A percentile compares a stretch with the other conserved stretches of the same genome.
Conservation (phyloP, 1,140 invertebrate species). For the Lasioglossum baleicum region DNA sequence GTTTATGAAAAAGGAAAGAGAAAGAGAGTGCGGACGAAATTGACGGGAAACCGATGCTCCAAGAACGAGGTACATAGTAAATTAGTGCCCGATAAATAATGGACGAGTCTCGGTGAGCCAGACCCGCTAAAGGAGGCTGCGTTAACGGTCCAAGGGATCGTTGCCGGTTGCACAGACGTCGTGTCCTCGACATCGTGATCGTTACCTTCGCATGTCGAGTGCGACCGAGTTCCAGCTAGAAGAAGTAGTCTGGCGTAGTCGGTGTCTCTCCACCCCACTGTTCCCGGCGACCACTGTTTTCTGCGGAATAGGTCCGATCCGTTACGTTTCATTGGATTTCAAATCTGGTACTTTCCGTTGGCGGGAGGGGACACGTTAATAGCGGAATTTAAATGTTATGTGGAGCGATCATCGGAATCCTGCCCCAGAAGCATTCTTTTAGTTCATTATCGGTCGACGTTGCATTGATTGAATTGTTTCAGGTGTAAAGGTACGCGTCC, state of each 20-base stretch:
- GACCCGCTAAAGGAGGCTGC: constrained; percentile 56
- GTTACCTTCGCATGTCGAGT: constrained; percentile 56
- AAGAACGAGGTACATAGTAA: constrained; percentile 33
- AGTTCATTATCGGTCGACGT: too few species aligned
- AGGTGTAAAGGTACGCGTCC: too few species aligned
- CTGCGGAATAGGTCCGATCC: background rate
- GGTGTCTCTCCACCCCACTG: background rate
- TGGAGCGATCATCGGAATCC: too few species aligned
- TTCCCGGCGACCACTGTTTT: too few species aligned
- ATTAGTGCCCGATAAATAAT: constrained; percentile 52
- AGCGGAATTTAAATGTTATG: too few species aligned
- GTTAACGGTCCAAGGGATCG: constrained; percentile 55
- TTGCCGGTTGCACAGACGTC: constrained; percentile 5
- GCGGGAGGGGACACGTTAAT: background rate
- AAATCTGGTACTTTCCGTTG: background rate
- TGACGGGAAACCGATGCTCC: constrained; percentile 3
- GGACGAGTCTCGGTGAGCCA: constrained; percentile 35
- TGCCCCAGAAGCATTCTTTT: too few species aligned
- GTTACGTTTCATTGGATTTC: background rate
- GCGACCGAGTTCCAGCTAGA: constrained; percentile 63
- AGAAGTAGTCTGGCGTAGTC: background rate
- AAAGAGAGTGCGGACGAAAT: background rate
- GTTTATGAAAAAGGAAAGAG: background rate
- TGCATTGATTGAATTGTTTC: too few species aligned
- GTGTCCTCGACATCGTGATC: constrained; percentile 15